phyloP scores from a whole-genome alignment of 2,113 vertebrate species.

The Phyllostomus hastatus region DNA sequence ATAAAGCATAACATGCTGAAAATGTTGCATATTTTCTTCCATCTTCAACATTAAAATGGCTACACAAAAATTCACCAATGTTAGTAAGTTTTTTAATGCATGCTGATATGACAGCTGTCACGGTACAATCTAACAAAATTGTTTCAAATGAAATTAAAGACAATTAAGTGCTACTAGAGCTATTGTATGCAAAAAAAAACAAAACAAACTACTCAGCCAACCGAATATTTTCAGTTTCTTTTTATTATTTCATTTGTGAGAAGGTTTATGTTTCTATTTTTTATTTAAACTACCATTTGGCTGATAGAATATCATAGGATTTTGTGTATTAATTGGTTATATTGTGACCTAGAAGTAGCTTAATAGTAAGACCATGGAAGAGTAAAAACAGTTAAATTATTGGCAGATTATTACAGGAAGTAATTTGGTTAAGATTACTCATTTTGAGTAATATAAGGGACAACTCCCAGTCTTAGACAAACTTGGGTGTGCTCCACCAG shows the following conservation, averaged over 20 bases:
- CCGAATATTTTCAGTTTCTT: neutral
- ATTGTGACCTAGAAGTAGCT: neutral
- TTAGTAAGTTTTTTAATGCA: no score
- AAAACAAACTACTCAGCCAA: no score
- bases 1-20: no score
- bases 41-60: no score
- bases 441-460: constrained; percentile 17
- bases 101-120: no score
- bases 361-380: neutral
- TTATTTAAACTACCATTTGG: constrained; percentile 12
- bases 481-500: neutral
- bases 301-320: neutral
- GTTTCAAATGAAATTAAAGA: no score
- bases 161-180: no score
- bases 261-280: neutral
- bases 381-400: neutral
- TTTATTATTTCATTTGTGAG: neutral
- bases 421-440: constrained; percentile 25
- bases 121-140: no score
- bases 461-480: constrained; percentile 17
- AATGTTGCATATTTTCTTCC: no score
- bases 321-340: neutral
- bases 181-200: no score
- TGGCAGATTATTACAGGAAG: neutral
- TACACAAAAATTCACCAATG: no score